These are phyloP conservation scores for Nymphalis c-album DNA, from an alignment of 2,888 invertebrate genomes.

Conservation along the genomic window DNA sequence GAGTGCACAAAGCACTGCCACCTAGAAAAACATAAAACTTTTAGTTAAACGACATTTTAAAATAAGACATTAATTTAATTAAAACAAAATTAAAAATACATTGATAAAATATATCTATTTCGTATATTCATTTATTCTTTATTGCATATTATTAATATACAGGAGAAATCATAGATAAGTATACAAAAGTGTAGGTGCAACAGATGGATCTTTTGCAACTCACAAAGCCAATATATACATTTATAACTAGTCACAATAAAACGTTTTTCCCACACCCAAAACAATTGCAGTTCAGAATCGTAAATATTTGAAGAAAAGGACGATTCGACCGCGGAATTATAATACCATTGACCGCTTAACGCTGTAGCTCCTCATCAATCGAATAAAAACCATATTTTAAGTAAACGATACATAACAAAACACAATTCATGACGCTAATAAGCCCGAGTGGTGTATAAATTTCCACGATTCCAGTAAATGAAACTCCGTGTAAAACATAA, in stretches of 20 bases:
- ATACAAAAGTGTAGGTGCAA: not conserved
- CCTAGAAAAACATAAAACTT: too few species aligned
- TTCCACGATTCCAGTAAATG: slow-evolving; percentile 36
- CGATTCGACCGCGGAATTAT: slow-evolving; percentile 6
- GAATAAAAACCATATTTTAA: slow-evolving; percentile 25
- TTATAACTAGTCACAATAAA: not conserved
- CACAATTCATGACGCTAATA: slow-evolving; percentile 31
- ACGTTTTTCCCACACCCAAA: slow-evolving; percentile 9
- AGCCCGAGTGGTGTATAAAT: slow-evolving; percentile 34
- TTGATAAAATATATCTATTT: too few species aligned
- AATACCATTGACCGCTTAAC: slow-evolving; percentile 12
- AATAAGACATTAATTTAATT: too few species aligned
- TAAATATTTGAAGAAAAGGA: slow-evolving; percentile 9
- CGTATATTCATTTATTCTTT: too few species aligned
- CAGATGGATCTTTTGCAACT: not conserved
- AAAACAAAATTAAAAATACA: too few species aligned
- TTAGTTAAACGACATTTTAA: too few species aligned
- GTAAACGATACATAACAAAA: slow-evolving; percentile 27
- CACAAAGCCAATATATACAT: not conserved
- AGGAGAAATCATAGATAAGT: not conserved
- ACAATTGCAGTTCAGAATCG: not conserved
- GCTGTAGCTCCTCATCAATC: slow-evolving; percentile 12
- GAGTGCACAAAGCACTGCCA: too few species aligned
- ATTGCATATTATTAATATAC: not conserved
- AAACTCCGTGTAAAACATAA: slow-evolving; percentile 31